Evolutionary conservation across 2,888 invertebrate species (phyloP).

Genomic region (Philonicus albiceps): DNA sequence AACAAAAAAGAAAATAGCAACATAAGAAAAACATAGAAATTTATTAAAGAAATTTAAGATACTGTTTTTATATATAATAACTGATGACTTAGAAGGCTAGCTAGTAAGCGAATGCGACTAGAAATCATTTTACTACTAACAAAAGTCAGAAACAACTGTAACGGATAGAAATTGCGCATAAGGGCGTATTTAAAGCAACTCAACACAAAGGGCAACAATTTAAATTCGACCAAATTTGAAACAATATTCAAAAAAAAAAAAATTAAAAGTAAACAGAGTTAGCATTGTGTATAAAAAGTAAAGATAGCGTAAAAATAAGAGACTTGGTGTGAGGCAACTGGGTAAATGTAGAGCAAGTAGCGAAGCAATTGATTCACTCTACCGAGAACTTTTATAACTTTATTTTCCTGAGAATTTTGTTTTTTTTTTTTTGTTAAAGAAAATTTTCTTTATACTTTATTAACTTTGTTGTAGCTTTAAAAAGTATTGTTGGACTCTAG

Average conservation of each 20-base stretch:
- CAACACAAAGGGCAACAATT: neutral
- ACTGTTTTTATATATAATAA: conserved; percentile 49
- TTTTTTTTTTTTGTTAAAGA: too few species aligned
- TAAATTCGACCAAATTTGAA: conserved; percentile 34
- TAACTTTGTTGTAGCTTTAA: neutral
- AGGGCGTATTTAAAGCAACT: neutral
- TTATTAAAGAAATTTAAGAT: conserved; percentile 46
- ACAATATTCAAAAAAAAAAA: neutral
- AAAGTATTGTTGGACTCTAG: neutral
- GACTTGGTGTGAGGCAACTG: neutral
- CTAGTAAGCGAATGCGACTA: conserved; percentile 20
- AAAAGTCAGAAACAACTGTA: neutral
- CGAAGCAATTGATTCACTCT: neutral
- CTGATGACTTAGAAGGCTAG: conserved; percentile 18
- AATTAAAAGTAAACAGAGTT: neutral
- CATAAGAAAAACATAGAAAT: conserved; percentile 56
- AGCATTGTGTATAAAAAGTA: conserved; percentile 11
- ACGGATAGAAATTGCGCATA: neutral
- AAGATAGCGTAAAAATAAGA: neutral
- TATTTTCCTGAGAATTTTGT: neutral
- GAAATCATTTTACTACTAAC: conserved; percentile 26
- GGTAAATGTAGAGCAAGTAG: neutral
- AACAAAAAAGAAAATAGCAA: neutral
- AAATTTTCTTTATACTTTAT: neutral
- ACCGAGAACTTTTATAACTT: neutral